These are phyloP conservation scores for Campoplex capitator DNA, from an alignment of 2,888 invertebrate genomes.

Conservation along the genomic window DNA sequence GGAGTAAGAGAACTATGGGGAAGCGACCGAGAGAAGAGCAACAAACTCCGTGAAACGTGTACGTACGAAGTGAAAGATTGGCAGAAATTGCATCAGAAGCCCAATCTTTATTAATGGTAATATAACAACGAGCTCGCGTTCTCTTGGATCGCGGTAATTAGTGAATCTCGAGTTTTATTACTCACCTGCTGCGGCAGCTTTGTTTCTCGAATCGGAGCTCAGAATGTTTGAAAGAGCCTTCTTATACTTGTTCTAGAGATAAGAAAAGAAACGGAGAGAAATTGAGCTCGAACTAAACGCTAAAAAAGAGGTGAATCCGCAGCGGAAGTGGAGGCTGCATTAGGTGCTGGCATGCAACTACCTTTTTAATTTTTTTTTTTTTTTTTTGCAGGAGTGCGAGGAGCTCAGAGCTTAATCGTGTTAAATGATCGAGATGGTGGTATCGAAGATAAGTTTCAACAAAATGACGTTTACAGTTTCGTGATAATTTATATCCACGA, in stretches of 20 bases:
- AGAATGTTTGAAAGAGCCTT: not conserved
- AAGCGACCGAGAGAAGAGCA: slow-evolving; percentile 8
- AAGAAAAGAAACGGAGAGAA: too few species aligned
- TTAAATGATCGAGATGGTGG: not conserved
- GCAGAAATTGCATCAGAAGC: slow-evolving; percentile 20
- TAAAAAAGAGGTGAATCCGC: not conserved
- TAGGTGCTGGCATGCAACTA: not conserved
- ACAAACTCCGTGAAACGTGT: slow-evolving; percentile 15
- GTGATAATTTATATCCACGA: too few species aligned
- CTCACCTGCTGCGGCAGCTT: not conserved
- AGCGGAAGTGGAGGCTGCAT: not conserved
- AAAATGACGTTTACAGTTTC: not conserved
- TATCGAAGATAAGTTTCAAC: not conserved
- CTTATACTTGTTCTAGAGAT: not conserved
- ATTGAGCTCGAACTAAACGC: not conserved
- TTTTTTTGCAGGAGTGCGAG: not conserved
- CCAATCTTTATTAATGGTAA: slow-evolving; percentile 7
- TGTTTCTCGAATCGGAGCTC: not conserved
- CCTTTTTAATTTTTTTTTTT: not conserved
- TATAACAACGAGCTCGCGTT: not conserved
- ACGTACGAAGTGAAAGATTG: slow-evolving; percentile 19
- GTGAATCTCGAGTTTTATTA: slow-evolving; percentile 22
- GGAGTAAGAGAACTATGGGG: not conserved
- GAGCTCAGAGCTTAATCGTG: not conserved
- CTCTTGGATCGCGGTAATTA: slow-evolving; percentile 1